Evolutionary conservation across 2,797 vertebrate species (phyloP).

Genomic region (Orestias chungarensis): DNA sequence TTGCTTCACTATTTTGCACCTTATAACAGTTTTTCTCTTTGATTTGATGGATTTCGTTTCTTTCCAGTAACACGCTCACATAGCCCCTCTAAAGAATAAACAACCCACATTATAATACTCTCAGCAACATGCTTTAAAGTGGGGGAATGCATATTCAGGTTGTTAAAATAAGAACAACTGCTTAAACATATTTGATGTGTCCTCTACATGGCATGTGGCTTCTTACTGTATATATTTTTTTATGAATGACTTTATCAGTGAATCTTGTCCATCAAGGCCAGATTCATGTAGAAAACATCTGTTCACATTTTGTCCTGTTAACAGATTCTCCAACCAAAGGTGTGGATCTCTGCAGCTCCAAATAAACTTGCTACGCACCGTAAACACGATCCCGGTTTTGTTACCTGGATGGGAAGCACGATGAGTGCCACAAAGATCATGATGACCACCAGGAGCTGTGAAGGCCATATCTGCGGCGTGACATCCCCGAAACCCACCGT

Average conservation of each 20-base stretch:
- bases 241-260: background rate
- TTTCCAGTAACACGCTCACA: background rate
- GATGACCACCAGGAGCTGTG: constrained; percentile 87
- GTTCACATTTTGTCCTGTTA: too few relatives aligned
- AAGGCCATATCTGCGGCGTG: constrained; percentile 88
- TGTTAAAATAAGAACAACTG: too few relatives aligned
- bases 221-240: background rate
- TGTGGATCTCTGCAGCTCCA: background rate
- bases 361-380: background rate
- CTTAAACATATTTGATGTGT: too few relatives aligned
- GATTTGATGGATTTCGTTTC: background rate
- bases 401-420: constrained; percentile 86
- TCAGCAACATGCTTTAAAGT: background rate
- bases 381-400: constrained; percentile 6
- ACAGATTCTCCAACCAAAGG: background rate
- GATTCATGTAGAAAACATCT: too few relatives aligned
- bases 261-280: background rate
- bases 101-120: background rate
- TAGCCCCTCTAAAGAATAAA: background rate
- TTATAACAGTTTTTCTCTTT: background rate
- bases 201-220: background rate
- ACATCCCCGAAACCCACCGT: constrained; percentile 87
- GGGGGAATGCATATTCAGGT: background rate
- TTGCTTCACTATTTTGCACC: background rate
- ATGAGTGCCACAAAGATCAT: constrained; percentile 89